phyloP scores from a whole-genome alignment of 2,113 vertebrate genomes.

The Sinocyclocheilus anshuiensis region DNA sequence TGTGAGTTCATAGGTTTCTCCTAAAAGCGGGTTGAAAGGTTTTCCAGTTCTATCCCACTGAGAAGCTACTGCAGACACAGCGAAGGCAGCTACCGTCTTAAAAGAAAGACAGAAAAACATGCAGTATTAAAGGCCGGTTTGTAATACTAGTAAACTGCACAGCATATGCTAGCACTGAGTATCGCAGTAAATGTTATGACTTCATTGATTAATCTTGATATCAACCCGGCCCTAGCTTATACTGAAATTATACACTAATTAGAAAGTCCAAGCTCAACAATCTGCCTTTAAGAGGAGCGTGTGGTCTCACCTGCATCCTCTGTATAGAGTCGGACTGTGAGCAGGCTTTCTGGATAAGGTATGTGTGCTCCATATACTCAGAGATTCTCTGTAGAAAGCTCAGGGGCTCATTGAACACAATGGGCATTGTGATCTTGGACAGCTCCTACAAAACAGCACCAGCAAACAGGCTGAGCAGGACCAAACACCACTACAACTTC shows the following conservation, averaged over 20 bases:
- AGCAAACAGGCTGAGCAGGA: not conserved
- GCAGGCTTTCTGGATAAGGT: conserved; percentile 90
- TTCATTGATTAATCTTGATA: too few relatives aligned
- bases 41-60: conserved; percentile 93
- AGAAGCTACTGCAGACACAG: conserved; percentile 88
- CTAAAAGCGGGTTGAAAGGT: conserved; percentile 88
- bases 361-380: conserved; percentile 98
- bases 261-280: too few relatives aligned
- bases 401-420: conserved; percentile 94
- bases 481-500: not conserved
- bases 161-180: too few relatives aligned
- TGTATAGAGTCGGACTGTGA: conserved; percentile 82
- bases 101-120: not conserved
- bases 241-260: not conserved
- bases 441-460: conserved; percentile 80
- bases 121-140: too few relatives aligned
- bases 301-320: conserved; percentile 86
- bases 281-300: not conserved
- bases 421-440: conserved; percentile 98
- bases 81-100: conserved; percentile 85
- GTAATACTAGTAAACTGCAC: too few relatives aligned
- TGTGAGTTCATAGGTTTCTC: conserved; percentile 86
- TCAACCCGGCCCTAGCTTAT: not conserved
- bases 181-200: too few relatives aligned
- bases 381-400: conserved; percentile 96